Conservation (phyloP, 2,888 invertebrate genomes). For the Esperia sulphurella region DNA sequence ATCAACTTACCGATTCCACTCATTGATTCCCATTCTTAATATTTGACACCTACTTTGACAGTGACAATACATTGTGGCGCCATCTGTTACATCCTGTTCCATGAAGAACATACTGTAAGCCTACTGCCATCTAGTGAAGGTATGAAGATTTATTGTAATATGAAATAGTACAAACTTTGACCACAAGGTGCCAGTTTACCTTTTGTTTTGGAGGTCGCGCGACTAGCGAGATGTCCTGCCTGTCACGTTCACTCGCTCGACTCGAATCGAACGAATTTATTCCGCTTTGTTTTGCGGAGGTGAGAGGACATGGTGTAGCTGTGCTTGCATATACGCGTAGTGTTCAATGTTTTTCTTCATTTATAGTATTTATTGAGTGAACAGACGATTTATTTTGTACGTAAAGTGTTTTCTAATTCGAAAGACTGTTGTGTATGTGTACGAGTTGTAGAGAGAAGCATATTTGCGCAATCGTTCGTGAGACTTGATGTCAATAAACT, state of each 20-base stretch:
- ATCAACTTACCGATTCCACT: too few species aligned
- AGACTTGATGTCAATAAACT: slow-evolving; percentile 78
- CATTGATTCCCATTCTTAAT: too few species aligned
- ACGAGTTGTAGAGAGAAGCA: slow-evolving; percentile 40
- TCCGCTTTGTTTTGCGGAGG: slow-evolving; percentile 80
- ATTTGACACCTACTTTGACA: background rate
- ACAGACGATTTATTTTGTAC: slow-evolving; percentile 39
- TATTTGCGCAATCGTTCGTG: slow-evolving; percentile 67
- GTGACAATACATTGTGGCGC: background rate
- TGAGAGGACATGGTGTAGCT: slow-evolving; percentile 56
- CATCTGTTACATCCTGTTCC: background rate
- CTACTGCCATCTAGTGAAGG: slow-evolving; percentile 11
- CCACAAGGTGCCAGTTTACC: slow-evolving; percentile 45
- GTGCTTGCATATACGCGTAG: slow-evolving; percentile 40
- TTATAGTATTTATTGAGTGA: slow-evolving; percentile 58
- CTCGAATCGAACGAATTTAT: slow-evolving; percentile 35
- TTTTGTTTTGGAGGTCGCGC: slow-evolving; percentile 43
- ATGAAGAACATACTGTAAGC: background rate
- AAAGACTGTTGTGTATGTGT: slow-evolving; percentile 55
- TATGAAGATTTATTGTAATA: background rate
- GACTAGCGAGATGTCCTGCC: slow-evolving; percentile 45
- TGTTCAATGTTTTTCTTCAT: slow-evolving; percentile 67
- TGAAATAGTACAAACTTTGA: background rate
- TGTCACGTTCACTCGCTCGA: slow-evolving; percentile 35
- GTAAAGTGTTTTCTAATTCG: slow-evolving; percentile 47